These are phyloP conservation scores for Hartigia nigra DNA, from an alignment of 2,888 invertebrate genomes.

Conservation along the genomic window DNA sequence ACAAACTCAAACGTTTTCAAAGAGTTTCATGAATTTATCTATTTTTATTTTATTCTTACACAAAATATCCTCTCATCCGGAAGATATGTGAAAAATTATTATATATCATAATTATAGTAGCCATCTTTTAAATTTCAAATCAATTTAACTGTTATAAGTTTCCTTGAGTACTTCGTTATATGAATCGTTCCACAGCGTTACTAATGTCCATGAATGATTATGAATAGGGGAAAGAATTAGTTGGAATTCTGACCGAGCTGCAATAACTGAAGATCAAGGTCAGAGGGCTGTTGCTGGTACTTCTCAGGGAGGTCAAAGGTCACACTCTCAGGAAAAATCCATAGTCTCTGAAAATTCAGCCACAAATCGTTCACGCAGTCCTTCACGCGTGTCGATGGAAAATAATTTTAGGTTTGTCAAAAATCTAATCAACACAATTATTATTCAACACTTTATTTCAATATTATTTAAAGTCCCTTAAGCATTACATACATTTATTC, in stretches of 20 bases:
- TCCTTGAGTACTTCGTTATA: background rate
- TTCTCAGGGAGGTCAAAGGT: background rate
- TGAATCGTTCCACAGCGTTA: background rate
- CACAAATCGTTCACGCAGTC: background rate
- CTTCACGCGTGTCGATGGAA: background rate
- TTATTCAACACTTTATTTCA: background rate
- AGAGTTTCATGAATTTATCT: too few species aligned
- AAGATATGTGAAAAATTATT: background rate
- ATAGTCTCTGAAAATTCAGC: background rate
- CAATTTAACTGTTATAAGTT: background rate
- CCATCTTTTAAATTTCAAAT: background rate
- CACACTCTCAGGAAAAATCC: background rate
- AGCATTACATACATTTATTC: background rate
- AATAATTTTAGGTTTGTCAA: background rate
- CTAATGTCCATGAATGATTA: background rate
- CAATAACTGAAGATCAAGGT: background rate
- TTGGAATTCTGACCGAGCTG: background rate
- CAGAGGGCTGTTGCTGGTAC: background rate
- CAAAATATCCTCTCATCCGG: background rate
- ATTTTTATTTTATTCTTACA: too few species aligned
- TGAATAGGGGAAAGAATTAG: background rate
- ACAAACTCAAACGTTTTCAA: background rate
- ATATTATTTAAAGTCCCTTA: background rate
- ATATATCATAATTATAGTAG: background rate
- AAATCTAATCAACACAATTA: background rate